phyloP scores from a whole-genome alignment of 2,113 vertebrate species.

The Paralichthys olivaceus region DNA sequence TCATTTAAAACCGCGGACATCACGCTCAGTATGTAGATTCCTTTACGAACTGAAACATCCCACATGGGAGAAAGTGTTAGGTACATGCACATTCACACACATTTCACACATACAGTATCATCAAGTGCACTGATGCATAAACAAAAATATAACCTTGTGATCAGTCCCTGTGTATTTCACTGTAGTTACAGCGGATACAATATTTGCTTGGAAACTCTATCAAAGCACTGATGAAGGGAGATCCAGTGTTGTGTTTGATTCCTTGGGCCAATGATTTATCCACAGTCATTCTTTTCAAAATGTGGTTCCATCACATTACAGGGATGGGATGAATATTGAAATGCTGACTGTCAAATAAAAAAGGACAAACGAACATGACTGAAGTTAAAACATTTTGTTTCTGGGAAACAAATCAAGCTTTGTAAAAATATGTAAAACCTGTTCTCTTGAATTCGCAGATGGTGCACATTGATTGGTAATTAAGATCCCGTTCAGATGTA shows the following conservation, averaged over 20 bases:
- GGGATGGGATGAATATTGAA: neutral
- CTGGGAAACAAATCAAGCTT: too few relatives aligned
- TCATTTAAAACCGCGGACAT: slow-evolving; percentile 32
- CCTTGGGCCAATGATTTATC: slow-evolving; percentile 1
- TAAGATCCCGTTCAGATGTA: too few relatives aligned
- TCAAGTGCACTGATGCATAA: slow-evolving; percentile 12
- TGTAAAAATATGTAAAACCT: too few relatives aligned
- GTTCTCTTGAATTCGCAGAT: too few relatives aligned
- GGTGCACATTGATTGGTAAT: too few relatives aligned
- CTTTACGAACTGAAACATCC: slow-evolving; percentile 30
- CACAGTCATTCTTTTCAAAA: slow-evolving; percentile 14
- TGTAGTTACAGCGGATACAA: slow-evolving; percentile 23
- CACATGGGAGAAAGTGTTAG: neutral
- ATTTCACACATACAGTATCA: slow-evolving; percentile 12
- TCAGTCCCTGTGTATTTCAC: slow-evolving; percentile 2
- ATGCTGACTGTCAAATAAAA: too few relatives aligned
- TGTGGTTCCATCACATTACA: neutral
- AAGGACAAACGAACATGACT: too few relatives aligned
- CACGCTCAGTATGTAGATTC: slow-evolving; percentile 2
- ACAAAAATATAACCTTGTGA: slow-evolving; percentile 1
- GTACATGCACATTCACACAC: neutral
- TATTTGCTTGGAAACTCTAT: slow-evolving; percentile 2
- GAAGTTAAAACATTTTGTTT: too few relatives aligned
- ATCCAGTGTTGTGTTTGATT: neutral
- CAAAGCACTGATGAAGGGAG: neutral